Evolutionary conservation across 37 sponge, comb jelly and placozoan genomes (phyloP).

Genomic region (Corticium candelabrum): DNA sequence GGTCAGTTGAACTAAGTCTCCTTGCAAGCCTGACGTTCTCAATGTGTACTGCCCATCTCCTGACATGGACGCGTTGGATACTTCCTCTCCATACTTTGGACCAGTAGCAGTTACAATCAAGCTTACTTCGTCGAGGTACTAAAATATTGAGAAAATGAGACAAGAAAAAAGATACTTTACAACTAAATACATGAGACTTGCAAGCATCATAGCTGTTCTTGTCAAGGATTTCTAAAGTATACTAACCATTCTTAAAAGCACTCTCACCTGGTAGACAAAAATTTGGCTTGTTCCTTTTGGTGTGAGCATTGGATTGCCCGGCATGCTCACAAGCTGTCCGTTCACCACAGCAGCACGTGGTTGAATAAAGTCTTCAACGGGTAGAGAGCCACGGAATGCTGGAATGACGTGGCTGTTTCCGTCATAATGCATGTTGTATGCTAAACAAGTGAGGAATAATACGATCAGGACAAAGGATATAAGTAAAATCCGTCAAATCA

Average conservation of each 20-base stretch:
- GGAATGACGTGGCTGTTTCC: neutral
- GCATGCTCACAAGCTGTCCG: neutral
- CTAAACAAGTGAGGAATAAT: neutral
- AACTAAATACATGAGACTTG: too few relatives aligned
- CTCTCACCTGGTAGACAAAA: neutral
- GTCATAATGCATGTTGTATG: neutral
- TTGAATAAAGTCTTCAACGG: neutral
- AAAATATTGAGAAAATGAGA: neutral
- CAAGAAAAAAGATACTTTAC: too few relatives aligned
- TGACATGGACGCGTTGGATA: neutral
- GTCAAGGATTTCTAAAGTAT: neutral
- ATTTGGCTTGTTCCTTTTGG: neutral
- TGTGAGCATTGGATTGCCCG: neutral
- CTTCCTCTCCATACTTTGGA: neutral
- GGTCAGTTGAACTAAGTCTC: neutral
- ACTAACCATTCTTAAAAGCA: neutral
- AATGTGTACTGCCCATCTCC: neutral
- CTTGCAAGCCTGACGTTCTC: neutral
- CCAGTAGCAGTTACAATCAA: neutral
- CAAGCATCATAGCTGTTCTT: too few relatives aligned
- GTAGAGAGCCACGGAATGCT: neutral
- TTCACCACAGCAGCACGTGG: neutral
- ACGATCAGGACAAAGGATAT: neutral
- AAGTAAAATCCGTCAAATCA: too few relatives aligned
- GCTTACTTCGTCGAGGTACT: neutral